Percentiles rank a stretch among this genome's conserved stretches.
phyloP scores from a whole-genome alignment of 2,113 vertebrate species.

The Eupsittula cactorum region DNA sequence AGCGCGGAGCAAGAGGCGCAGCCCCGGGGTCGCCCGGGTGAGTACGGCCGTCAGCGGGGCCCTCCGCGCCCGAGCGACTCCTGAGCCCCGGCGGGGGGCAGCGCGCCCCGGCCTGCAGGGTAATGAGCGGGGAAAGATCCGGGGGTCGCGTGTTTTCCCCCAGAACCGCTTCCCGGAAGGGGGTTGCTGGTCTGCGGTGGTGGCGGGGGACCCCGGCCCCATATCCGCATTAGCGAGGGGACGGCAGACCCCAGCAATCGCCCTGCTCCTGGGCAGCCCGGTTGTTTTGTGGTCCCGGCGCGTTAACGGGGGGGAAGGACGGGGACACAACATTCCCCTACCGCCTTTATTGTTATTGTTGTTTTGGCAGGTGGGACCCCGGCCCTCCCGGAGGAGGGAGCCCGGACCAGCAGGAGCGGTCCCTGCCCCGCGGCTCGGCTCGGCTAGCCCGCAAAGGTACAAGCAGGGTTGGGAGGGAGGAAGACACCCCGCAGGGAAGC shows the following conservation, averaged over 20 bases:
- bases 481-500: background rate
- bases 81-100: background rate
- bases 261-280: background rate
- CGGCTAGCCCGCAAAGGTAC: background rate
- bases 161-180: too few species aligned
- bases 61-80: background rate
- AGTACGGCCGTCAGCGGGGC: background rate
- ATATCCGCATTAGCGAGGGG: background rate
- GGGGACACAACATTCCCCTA: background rate
- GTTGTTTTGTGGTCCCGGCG: background rate
- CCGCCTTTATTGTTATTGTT: background rate
- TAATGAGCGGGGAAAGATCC: background rate
- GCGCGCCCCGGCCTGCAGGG: background rate
- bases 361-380: background rate
- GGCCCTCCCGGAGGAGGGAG: background rate
- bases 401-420: background rate
- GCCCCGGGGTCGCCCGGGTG: background rate
- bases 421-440: background rate
- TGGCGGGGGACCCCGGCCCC: too few species aligned
- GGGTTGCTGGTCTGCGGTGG: background rate
- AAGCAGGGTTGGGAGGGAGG: background rate
- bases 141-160: background rate
- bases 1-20: constrained; percentile 34
- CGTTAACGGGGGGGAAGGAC: background rate
- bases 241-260: background rate